A percentile compares a stretch with the other conserved stretches of the same genome.
Evolutionary conservation across 1,140 invertebrate species (phyloP).

Genomic region (Akabosia matsudoensis): DNA sequence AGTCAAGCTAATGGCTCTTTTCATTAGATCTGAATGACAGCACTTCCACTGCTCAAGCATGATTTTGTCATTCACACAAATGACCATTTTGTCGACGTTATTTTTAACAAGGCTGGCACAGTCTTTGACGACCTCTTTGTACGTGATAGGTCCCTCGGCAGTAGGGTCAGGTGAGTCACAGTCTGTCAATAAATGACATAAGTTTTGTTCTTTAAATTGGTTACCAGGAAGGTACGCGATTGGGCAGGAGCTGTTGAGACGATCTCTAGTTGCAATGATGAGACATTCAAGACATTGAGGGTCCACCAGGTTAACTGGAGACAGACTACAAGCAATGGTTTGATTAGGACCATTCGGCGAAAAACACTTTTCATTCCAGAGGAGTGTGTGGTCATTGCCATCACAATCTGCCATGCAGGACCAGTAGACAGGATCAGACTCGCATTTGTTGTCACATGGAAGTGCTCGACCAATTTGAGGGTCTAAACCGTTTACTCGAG

Average conservation of each 20-base stretch:
- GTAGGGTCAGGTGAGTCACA: neutral
- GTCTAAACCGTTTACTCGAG: too few relatives aligned
- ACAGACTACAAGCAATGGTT: too few relatives aligned
- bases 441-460: too few relatives aligned
- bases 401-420: neutral
- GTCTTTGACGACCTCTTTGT: neutral
- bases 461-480: too few relatives aligned
- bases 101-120: neutral
- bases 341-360: too few relatives aligned
- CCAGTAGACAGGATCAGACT: neutral
- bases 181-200: neutral
- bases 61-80: conserved; percentile 1
- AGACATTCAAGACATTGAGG: neutral
- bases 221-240: neutral
- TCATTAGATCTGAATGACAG: neutral
- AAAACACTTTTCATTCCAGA: too few relatives aligned
- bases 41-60: neutral
- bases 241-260: neutral
- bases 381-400: neutral
- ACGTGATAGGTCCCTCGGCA: too few relatives aligned
- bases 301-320: too few relatives aligned
- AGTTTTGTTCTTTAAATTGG: neutral
- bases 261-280: neutral
- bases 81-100: neutral
- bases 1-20: neutral